These are phyloP conservation scores for Chloroclysta siterata DNA, from an alignment of 2,888 invertebrate species.

Conservation along the genomic window DNA sequence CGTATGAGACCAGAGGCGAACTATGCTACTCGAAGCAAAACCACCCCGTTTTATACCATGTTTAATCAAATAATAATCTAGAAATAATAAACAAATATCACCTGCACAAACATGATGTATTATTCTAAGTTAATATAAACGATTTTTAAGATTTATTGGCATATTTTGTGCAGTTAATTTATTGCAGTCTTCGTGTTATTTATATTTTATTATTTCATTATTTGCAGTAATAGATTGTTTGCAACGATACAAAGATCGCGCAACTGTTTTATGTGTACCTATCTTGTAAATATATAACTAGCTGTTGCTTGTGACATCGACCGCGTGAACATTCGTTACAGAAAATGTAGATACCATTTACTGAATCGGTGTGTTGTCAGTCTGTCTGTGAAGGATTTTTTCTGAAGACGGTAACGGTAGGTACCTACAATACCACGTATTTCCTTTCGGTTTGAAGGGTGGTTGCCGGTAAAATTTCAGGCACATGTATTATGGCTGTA, in stretches of 20 bases:
- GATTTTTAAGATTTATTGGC: conserved; percentile 17
- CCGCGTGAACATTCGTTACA: background rate
- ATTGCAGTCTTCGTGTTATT: conserved; percentile 7
- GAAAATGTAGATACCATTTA: no score
- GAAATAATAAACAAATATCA: conserved; percentile 15
- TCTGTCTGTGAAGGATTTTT: no score
- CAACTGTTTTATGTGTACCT: background rate
- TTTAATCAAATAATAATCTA: conserved; percentile 6
- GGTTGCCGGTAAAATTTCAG: no score
- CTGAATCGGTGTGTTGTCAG: no score
- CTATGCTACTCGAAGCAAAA: conserved; percentile 11
- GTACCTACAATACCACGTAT: no score
- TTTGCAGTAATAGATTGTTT: background rate
- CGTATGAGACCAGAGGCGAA: conserved; percentile 15
- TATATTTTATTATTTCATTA: background rate
- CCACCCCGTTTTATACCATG: conserved; percentile 19
- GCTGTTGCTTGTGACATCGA: background rate
- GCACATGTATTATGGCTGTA: no score
- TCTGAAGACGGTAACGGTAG: no score
- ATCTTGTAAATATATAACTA: background rate
- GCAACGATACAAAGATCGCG: background rate
- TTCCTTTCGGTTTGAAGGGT: no score
- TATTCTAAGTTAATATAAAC: conserved; percentile 21
- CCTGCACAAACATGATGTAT: conserved; percentile 18
- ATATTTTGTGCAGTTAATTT: conserved; percentile 24